Conservation (phyloP, 2,888 invertebrate genomes). For the Trichopria drosophilae region DNA sequence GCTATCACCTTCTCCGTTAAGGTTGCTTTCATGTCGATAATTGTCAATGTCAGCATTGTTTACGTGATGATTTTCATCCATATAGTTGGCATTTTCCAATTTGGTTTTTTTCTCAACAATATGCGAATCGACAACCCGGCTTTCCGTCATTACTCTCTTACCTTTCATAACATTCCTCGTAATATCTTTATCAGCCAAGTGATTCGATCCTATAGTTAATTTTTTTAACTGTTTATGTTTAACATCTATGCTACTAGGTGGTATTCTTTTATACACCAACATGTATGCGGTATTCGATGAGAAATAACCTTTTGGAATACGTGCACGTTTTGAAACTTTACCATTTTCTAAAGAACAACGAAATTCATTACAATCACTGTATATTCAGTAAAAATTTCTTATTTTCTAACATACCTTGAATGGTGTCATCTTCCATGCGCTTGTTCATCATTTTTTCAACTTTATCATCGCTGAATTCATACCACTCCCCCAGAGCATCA, state of each 20-base stretch:
- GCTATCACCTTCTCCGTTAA: slow-evolving; percentile 5
- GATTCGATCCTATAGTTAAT: slow-evolving; percentile 7
- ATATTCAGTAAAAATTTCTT: background rate
- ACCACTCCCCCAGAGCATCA: slow-evolving; percentile 63
- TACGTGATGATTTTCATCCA: slow-evolving; percentile 1
- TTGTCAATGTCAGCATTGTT: too few relatives aligned
- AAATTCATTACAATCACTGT: slow-evolving; percentile 5
- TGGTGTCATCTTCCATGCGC: slow-evolving; percentile 54
- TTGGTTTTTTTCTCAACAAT: slow-evolving; percentile 21
- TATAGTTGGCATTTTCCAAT: slow-evolving; percentile 10
- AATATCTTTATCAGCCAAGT: slow-evolving; percentile 11
- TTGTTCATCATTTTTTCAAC: slow-evolving; percentile 58
- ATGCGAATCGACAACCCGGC: slow-evolving; percentile 13
- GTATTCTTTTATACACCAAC: slow-evolving; percentile 62
- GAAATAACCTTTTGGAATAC: slow-evolving; percentile 58
- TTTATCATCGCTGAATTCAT: slow-evolving; percentile 68
- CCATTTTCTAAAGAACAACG: slow-evolving; percentile 42
- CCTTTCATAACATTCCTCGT: slow-evolving; percentile 28
- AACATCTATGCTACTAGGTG: slow-evolving; percentile 5
- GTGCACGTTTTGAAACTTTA: slow-evolving; percentile 50
- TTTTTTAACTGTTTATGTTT: slow-evolving; percentile 8
- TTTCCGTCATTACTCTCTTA: slow-evolving; percentile 34
- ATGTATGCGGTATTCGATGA: slow-evolving; percentile 67
- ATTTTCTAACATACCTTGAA: slow-evolving; percentile 43
- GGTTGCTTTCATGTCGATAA: slow-evolving; percentile 9